phyloP scores from a whole-genome alignment of 2,888 invertebrate species.

The Portevinia maculata region DNA sequence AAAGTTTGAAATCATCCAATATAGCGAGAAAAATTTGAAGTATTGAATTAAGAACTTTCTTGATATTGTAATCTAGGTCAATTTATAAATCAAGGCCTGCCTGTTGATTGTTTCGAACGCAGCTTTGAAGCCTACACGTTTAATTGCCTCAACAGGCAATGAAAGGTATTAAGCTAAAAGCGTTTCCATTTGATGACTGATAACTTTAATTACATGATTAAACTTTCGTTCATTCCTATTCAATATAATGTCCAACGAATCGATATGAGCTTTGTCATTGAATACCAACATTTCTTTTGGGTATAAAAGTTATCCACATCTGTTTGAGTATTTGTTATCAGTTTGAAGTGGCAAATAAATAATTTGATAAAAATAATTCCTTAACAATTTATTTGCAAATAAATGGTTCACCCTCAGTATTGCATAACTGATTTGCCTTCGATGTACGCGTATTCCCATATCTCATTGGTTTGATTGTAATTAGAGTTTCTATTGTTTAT shows the following conservation, averaged over 20 bases:
- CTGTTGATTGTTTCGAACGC: no score
- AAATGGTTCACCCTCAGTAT: conserved; percentile 3
- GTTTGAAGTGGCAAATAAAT: conserved; percentile 29
- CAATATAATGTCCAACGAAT: background rate
- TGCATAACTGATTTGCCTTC: conserved; percentile 23
- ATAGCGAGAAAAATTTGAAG: no score
- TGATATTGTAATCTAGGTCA: no score
- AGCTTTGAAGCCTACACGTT: no score
- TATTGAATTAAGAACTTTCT: no score
- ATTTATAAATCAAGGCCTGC: no score
- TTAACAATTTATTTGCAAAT: conserved; percentile 11
- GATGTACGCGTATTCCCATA: background rate
- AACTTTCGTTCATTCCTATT: background rate
- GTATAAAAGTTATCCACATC: background rate
- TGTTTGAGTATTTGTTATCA: conserved; percentile 27
- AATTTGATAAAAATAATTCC: conserved; percentile 19
- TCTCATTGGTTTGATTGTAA: background rate
- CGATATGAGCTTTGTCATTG: conserved; percentile 7
- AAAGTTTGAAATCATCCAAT: no score
- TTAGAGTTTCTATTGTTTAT: conserved; percentile 10
- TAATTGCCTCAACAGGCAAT: no score
- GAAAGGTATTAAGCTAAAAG: background rate
- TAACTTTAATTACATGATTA: background rate
- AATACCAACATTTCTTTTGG: background rate
- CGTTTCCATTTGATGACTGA: background rate